Conservation (phyloP, 92 coral and sea anemone species). For the Anthopleura xanthogrammica region DNA sequence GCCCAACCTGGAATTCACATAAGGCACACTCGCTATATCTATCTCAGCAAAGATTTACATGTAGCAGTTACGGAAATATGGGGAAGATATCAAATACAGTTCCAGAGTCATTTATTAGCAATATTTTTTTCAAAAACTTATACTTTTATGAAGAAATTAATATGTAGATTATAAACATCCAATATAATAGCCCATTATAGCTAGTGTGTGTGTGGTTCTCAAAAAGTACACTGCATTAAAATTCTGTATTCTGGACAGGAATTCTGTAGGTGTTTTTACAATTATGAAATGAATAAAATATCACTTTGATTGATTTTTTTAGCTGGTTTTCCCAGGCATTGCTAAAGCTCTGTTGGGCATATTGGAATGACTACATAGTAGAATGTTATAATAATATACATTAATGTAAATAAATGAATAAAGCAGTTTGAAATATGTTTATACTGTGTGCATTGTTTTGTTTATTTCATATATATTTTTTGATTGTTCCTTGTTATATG, state of each 20-base stretch:
- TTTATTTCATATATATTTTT: background rate
- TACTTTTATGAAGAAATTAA: background rate
- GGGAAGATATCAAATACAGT: too few relatives aligned
- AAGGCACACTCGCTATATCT: too few relatives aligned
- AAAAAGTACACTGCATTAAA: background rate
- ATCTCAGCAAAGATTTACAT: too few relatives aligned
- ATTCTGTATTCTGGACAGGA: background rate
- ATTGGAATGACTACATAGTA: constrained; percentile 7
- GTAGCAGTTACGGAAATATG: too few relatives aligned
- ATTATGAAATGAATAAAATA: background rate
- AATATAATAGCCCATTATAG: background rate
- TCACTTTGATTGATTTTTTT: background rate
- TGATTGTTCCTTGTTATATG: background rate
- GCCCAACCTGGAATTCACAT: too few relatives aligned
- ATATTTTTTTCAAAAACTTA: too few relatives aligned
- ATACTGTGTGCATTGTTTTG: background rate
- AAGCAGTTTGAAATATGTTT: background rate
- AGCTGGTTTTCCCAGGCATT: background rate
- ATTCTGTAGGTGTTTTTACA: background rate
- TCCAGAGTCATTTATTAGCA: too few relatives aligned
- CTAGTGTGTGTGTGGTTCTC: background rate
- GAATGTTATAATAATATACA: constrained; percentile 8
- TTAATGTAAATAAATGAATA: constrained; percentile 24
- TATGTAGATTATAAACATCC: background rate
- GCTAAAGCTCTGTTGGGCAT: background rate